Conservation (phyloP, 2,113 vertebrate genomes). For the Aptenodytes forsteri region DNA sequence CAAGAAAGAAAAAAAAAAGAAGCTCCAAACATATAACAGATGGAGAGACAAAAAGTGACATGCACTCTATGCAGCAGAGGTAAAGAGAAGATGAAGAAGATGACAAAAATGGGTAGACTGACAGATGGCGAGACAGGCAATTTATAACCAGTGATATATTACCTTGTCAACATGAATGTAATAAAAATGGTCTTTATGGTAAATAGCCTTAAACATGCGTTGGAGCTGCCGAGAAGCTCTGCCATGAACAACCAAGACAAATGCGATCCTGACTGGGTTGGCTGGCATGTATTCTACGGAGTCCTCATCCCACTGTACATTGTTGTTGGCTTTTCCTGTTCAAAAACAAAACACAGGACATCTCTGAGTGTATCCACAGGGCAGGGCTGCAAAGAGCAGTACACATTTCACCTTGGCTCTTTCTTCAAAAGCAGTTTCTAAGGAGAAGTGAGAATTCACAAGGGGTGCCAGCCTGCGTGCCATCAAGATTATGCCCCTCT, state of each 20-base stretch:
- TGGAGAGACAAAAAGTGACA: not conserved
- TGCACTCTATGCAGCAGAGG: not conserved
- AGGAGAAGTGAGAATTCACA: fast-evolving
- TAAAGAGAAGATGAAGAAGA: not conserved
- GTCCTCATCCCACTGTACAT: slow-evolving; percentile 95
- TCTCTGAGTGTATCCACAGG: not conserved
- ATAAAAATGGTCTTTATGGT: slow-evolving; percentile 95
- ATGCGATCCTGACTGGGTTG: slow-evolving; percentile 92
- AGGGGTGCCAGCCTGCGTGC: not conserved
- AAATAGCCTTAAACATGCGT: slow-evolving; percentile 98
- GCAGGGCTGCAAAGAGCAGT: not conserved
- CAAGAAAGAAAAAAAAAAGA: not conserved
- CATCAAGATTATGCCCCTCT: fast-evolving
- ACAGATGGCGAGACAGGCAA: not conserved
- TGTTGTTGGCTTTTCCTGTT: slow-evolving; percentile 92
- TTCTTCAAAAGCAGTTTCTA: not conserved
- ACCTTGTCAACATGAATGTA: slow-evolving; percentile 99
- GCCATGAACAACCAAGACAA: slow-evolving; percentile 94
- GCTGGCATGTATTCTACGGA: slow-evolving; percentile 84
- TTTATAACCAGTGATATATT: slow-evolving; percentile 56
- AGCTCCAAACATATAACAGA: not conserved
- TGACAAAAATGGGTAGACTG: not conserved
- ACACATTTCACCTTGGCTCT: not conserved
- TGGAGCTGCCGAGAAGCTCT: slow-evolving; percentile 93
- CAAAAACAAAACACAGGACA: slow-evolving; percentile 62